Base-by-base conservation (phyloP, 92 coral and sea anemone species). In the Epizoanthus rinbou region DNA sequence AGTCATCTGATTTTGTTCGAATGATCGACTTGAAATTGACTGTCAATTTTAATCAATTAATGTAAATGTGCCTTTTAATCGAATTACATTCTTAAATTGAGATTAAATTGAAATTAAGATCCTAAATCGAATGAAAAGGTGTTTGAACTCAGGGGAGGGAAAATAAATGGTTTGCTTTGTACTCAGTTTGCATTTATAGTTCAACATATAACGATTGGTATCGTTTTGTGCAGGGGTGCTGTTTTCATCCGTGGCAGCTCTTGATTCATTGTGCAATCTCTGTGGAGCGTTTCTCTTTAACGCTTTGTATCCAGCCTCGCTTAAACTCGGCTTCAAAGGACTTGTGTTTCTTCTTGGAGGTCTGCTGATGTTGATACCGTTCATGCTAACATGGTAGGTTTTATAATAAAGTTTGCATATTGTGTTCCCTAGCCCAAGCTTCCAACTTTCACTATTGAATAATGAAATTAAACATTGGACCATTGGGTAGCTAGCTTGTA, bases 181-280 rank as follows among this genome's bases (percentile, higher is more conserved):
- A 6, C 43, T 37, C 43, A 28, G 31, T 28, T 28, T 28, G 31
- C 43, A 37, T 37, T n/a, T n/a, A n/a, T 37, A 37, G 2, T 37
- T 37, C 31, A 0, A 28, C 31, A 28, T 28, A 28, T 28, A 28
- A 28, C 31, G 31, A 28, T 25, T 57, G 35, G 14, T 31, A 3
- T 39, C 83, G 2, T 78, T 39, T 47, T 56, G 24, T 84, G 52
- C 76, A 92, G 97, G 97, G 33, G 97, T 93, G 1, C 67, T 92
- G 2, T 92, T 92, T 75, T 90, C 97, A 16, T 91, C 97, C 21
- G 87, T 86, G 14, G 97, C 97, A 1, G 83, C 97, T 15, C 69
- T 92, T 69, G 97, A 92, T 73, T 85, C 93, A n/a, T 53, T 87
- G 69, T 85, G 87, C 66, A 87, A 68, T 45, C 88, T 92, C 50